Conservation (phyloP, 2,888 invertebrate species). For the Calliopum simillimum region DNA sequence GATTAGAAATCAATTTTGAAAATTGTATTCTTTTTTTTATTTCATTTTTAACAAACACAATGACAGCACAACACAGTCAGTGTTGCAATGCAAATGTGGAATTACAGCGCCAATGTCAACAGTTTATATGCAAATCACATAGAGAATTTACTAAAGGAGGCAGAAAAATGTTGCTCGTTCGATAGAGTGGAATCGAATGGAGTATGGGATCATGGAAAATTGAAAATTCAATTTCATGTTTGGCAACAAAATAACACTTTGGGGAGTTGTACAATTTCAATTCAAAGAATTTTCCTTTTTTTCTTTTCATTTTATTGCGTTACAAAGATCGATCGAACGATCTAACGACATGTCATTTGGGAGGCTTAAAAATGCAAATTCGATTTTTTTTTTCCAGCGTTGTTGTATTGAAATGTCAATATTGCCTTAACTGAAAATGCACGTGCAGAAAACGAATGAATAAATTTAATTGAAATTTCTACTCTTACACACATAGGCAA, state of each 20-base stretch:
- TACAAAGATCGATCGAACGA: no score
- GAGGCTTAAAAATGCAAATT: no score
- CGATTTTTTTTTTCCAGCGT: no score
- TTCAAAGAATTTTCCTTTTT: background rate
- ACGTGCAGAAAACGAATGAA: no score
- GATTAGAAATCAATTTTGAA: constrained; percentile 36
- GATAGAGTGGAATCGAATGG: background rate
- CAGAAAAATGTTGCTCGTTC: no score
- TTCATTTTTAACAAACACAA: constrained; percentile 22
- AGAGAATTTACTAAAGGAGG: background rate
- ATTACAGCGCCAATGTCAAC: constrained; percentile 1
- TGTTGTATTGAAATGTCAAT: no score
- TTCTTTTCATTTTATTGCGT: background rate
- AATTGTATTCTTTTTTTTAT: no score
- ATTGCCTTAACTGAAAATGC: no score
- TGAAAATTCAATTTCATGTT: constrained; percentile 31
- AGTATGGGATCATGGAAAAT: background rate
- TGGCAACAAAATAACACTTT: constrained; percentile 33
- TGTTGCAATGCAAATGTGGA: background rate
- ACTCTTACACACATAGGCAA: no score
- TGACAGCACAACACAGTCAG: background rate
- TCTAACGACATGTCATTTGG: no score
- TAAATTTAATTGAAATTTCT: no score
- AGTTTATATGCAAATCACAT: constrained; percentile 33
- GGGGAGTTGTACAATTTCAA: constrained; percentile 26